A percentile compares a stretch with the other conserved stretches of the same genome.
Conservation (phyloP, 2,888 invertebrate species). For the Andrena trimmerana region DNA sequence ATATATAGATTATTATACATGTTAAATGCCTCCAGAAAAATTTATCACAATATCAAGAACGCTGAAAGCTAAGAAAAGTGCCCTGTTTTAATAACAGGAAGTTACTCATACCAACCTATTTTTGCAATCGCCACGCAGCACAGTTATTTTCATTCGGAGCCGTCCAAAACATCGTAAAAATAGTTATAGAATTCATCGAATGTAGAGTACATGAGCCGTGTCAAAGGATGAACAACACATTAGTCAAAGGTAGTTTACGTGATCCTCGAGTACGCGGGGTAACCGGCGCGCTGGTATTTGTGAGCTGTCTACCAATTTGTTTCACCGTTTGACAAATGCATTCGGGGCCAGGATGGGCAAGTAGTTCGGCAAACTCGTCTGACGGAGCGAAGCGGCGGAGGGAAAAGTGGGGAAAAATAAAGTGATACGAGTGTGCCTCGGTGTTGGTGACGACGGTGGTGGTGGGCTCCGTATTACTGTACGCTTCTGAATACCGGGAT, state of each 20-base stretch:
- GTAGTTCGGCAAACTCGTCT: conserved; percentile 79
- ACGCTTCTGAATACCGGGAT: conserved; percentile 16
- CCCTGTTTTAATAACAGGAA: too few species aligned
- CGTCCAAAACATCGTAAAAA: conserved; percentile 17
- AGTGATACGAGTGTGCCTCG: conserved; percentile 54
- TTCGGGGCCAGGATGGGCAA: conserved; percentile 75
- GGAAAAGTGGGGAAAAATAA: conserved; percentile 70
- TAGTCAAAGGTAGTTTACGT: conserved; percentile 82
- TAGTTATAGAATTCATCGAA: conserved; percentile 78
- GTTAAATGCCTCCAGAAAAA: too few species aligned
- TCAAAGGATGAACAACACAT: conserved; percentile 83
- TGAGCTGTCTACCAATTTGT: conserved; percentile 83
- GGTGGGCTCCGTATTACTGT: conserved; percentile 3
- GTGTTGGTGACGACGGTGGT: conserved; percentile 20
- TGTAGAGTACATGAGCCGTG: conserved; percentile 81
- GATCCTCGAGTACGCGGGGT: conserved; percentile 61
- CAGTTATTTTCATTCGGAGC: conserved; percentile 1
- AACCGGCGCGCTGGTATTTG: conserved; percentile 74
- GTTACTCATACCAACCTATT: too few species aligned
- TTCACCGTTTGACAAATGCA: conserved; percentile 83
- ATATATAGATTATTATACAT: too few species aligned
- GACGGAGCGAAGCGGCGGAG: conserved; percentile 70
- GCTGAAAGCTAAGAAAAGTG: too few species aligned
- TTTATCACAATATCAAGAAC: too few species aligned
- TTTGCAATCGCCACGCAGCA: too few species aligned